These are phyloP conservation scores for Phymatocera aterrima DNA, from an alignment of 2,888 invertebrate genomes.

Conservation along the genomic window DNA sequence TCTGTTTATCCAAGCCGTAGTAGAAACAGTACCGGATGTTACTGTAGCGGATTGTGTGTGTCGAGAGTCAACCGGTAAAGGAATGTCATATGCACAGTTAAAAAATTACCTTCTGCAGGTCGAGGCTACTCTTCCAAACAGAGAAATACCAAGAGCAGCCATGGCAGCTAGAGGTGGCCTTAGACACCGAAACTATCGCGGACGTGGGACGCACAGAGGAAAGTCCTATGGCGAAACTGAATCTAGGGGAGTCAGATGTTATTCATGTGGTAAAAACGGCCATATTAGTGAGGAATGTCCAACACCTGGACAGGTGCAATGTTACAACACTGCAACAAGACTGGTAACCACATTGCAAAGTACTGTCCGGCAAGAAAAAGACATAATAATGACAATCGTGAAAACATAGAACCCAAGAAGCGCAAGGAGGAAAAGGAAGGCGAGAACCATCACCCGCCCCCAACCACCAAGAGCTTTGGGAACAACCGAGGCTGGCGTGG, in stretches of 20 bases:
- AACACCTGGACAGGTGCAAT: background rate
- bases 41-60: background rate
- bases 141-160: background rate
- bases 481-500: background rate
- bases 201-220: background rate
- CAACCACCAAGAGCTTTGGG: background rate
- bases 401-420: background rate
- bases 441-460: background rate
- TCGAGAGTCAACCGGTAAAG: background rate
- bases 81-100: background rate
- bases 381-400: background rate
- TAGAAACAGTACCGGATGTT: background rate
- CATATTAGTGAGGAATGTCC: background rate
- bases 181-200: background rate
- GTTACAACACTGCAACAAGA: background rate
- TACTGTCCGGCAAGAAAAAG: background rate
- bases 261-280: background rate
- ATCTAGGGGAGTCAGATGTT: background rate
- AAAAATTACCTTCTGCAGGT: background rate
- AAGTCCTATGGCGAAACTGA: background rate
- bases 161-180: background rate
- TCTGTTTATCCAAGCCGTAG: slow-evolving; percentile 50
- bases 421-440: background rate
- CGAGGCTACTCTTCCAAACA: background rate
- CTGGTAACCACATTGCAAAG: background rate